Base-by-base conservation (phyloP, 2,888 invertebrate genomes). In the Beris morrisii region DNA sequence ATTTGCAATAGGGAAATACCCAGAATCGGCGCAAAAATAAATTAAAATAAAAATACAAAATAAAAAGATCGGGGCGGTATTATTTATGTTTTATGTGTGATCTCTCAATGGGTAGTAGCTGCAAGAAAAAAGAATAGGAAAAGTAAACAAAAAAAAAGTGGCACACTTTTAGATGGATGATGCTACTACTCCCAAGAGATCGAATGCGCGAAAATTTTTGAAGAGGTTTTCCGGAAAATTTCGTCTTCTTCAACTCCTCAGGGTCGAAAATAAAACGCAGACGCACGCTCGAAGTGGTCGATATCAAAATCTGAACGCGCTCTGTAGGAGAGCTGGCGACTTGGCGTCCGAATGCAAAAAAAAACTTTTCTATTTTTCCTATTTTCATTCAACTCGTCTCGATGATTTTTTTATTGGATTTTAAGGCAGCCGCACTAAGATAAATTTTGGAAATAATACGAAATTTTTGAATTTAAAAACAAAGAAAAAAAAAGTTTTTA, bases 1-100 rank as follows among this genome's bases (percentile, higher is more conserved):
- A 61, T 61, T 61, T 61, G 52, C 52, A 61, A 61, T 52, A 61
- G 50, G 59, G 61, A 52, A 52, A 50, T 61, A 50, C 61, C 61
- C 61, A 61, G 61, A n/a, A 32, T 38, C 22, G 32, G 9, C 38
- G 38, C 50, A 61, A 61, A 61, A 52, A 22, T 7, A 11, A 58
- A 45, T 32, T 52, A 61, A 61, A 52, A 22, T 7, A 11, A 58
- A 45, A 58, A 22, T 9, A 46, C 4, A 28, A 13, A 45, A n/a
- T 30, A 46, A 45, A 32, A 6, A 45, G 30, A 46, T 22, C 45
- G 28, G 28, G 45, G 57, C 52, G 7, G 56, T 56, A 45, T 44
- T 45, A 45, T 45, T 58, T 45, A 58, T 58, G 30, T 45, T 45
- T 58, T 22, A 43, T 45, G 45, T 13, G 43, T 44, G 32, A 15